Conservation (phyloP, 2,113 vertebrate species). For the Abramis brama region DNA sequence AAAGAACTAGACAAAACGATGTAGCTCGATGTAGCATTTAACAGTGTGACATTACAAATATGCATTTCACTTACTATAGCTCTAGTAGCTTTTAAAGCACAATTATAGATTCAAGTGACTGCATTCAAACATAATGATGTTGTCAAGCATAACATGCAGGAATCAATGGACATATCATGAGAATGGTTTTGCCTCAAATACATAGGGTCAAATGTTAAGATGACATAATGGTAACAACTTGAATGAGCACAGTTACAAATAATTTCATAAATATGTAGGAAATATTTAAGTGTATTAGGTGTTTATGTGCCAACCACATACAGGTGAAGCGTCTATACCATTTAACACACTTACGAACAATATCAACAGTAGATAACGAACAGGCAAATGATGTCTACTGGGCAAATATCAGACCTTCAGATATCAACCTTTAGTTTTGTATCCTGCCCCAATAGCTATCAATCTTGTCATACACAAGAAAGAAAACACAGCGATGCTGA, state of each 20-base stretch:
- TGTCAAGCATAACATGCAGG: background rate
- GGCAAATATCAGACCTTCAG: constrained; percentile 12
- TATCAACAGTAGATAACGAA: background rate
- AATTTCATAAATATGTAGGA: background rate
- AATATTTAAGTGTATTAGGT: background rate
- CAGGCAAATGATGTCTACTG: background rate
- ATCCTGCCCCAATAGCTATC: background rate
- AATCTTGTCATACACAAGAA: background rate
- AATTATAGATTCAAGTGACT: background rate
- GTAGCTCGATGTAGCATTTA: background rate
- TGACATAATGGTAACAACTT: background rate
- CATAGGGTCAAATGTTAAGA: background rate
- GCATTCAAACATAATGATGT: background rate
- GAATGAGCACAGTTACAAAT: background rate
- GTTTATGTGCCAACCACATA: background rate
- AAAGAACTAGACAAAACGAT: background rate
- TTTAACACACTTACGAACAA: background rate
- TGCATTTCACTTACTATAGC: background rate
- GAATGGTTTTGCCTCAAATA: background rate
- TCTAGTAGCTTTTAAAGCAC: background rate
- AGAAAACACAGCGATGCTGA: background rate
- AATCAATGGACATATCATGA: background rate
- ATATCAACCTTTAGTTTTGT: background rate
- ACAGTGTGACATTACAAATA: background rate
- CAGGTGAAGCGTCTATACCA: background rate